These are phyloP conservation scores for Agrotis puta DNA, from an alignment of 2,888 invertebrate species.

Conservation along the genomic window DNA sequence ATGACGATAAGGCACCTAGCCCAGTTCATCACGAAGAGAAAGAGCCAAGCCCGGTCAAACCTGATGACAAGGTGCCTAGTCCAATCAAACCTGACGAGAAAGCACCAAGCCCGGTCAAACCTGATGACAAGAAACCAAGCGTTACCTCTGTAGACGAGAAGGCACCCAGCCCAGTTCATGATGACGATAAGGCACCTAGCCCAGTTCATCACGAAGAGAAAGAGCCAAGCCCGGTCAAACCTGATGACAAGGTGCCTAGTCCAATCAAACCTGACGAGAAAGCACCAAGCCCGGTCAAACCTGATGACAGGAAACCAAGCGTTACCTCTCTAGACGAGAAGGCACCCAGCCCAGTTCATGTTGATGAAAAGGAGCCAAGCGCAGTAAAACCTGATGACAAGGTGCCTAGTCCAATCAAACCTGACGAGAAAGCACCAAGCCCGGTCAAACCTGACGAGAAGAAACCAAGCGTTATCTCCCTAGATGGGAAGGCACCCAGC, in stretches of 20 bases:
- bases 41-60: background rate
- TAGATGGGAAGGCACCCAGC: constrained; percentile 6
- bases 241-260: background rate
- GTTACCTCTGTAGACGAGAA: background rate
- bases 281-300: background rate
- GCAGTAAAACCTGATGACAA: background rate
- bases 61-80: constrained; percentile 5
- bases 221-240: background rate
- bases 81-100: background rate
- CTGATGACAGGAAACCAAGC: too few relatives aligned
- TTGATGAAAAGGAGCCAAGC: background rate
- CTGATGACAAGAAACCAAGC: background rate
- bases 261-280: background rate
- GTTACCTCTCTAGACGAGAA: background rate
- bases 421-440: constrained; percentile 26
- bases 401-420: background rate
- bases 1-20: background rate
- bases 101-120: background rate
- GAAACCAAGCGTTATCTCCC: too few relatives aligned
- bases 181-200: too few relatives aligned
- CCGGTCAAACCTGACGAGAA: constrained; percentile 19
- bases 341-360: background rate
- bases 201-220: background rate
- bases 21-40: constrained; percentile 1
- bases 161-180: too few relatives aligned